A percentile compares a stretch with the other conserved stretches of the same genome.
phyloP scores from a whole-genome alignment of 92 coral and sea anemone species.

The Bergia sp. region DNA sequence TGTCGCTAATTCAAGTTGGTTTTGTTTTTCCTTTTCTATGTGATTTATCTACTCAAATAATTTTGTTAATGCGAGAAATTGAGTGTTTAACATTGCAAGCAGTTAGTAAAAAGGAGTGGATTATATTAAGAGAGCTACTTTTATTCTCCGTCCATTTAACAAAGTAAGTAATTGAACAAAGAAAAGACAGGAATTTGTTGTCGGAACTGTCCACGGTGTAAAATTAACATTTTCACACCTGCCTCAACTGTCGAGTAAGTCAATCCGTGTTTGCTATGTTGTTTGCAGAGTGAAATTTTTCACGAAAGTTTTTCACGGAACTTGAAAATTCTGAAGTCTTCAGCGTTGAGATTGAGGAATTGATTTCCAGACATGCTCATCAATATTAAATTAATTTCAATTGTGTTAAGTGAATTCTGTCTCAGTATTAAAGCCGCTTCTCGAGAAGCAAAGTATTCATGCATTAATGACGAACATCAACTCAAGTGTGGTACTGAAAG shows the following conservation, averaged over 20 bases:
- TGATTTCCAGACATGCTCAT: conserved; percentile 17
- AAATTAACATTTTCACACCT: conserved; percentile 34
- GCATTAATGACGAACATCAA: conserved; percentile 18
- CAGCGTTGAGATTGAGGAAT: not conserved
- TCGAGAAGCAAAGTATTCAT: not conserved
- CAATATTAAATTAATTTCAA: conserved; percentile 6
- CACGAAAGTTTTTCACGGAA: not conserved
- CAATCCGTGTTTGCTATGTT: not conserved
- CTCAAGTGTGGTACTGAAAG: not conserved
- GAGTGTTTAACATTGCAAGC: conserved; percentile 26
- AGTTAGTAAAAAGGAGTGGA: not conserved
- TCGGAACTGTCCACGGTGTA: conserved; percentile 20
- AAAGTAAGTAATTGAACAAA: conserved; percentile 40
- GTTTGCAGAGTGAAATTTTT: not conserved
- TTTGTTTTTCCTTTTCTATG: not conserved
- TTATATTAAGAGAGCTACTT: conserved; percentile 3
- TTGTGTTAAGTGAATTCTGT: not conserved
- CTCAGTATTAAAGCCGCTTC: not conserved
- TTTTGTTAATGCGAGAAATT: conserved; percentile 12
- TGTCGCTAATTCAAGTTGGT: not conserved
- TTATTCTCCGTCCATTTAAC: not conserved
- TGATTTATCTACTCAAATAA: not conserved
- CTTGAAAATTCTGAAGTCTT: conserved; percentile 13
- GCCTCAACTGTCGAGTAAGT: conserved; percentile 14
- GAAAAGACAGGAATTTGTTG: conserved; percentile 11